Percentiles rank a stretch among this genome's conserved stretches.
These are phyloP conservation scores for Campoplex capitator DNA, from an alignment of 2,888 invertebrate genomes.

Conservation along the genomic window DNA sequence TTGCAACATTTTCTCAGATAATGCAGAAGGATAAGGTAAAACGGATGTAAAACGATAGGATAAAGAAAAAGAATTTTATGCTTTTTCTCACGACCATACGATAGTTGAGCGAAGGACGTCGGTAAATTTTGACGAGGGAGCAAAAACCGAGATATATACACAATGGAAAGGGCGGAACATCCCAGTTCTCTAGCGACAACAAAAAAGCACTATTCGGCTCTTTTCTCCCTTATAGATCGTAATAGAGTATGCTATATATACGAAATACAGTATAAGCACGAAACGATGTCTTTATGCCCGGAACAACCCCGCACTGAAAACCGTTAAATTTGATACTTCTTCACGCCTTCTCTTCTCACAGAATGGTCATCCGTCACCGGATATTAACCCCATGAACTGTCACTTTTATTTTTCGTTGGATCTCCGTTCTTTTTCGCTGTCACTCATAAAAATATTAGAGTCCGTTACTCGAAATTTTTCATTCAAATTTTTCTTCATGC, in stretches of 20 bases:
- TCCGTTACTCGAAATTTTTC: background rate
- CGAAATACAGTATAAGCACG: slow-evolving; percentile 21
- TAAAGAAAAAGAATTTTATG: slow-evolving; percentile 28
- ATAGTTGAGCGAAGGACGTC: slow-evolving; percentile 10
- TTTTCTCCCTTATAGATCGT: slow-evolving; percentile 34
- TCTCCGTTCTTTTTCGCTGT: background rate
- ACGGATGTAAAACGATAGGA: background rate
- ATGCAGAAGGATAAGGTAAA: background rate
- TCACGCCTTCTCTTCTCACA: slow-evolving; percentile 25
- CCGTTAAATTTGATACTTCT: slow-evolving; percentile 50
- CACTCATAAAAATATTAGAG: background rate
- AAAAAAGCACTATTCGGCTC: slow-evolving; percentile 30
- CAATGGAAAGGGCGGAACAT: slow-evolving; percentile 25
- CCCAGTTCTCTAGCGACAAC: slow-evolving; percentile 9
- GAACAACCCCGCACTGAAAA: slow-evolving; percentile 23
- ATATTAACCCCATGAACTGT: background rate
- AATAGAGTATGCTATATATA: slow-evolving; percentile 23
- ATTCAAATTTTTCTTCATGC: background rate
- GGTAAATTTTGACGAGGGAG: slow-evolving; percentile 43
- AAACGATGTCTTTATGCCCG: slow-evolving; percentile 49
- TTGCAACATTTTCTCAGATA: background rate
- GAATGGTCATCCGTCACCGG: slow-evolving; percentile 33
- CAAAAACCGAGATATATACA: slow-evolving; percentile 13
- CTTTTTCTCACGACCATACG: slow-evolving; percentile 12
- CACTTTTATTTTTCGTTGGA: background rate